Base-by-base conservation (phyloP, 2,797 vertebrate genomes). In the Anableps anableps region DNA sequence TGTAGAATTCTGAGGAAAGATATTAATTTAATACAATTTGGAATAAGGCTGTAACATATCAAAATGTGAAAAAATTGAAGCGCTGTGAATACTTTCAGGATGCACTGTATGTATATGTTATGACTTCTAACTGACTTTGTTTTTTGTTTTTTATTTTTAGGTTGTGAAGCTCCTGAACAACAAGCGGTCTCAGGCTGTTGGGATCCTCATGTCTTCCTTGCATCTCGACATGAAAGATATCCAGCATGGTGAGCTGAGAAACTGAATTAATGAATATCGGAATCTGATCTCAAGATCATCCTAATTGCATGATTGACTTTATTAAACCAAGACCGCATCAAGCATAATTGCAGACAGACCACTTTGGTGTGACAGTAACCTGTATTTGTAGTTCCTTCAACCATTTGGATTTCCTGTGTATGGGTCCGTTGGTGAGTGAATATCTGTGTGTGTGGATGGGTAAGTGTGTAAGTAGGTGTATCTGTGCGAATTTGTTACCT, bases 211-310 rank as follows among this genome's bases (percentile, higher is more conserved):
- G 98, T 99, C 98, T 77, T 99, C 97, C 53, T 96, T 99, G 83
- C 98, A 99, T 85, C 96, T 99, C 75, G 98, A 99, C 85, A 99
- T 99, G 98, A 99, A 94, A 91, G 98, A 99, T 77, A 99, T 99
- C 92, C 97, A 98, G 36, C 97, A 98, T 74, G 97, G 98, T 99
- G 93, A 96, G 97, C 41, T 2, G 0, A 41, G 38, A 38, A 51
- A 21, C 4, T 50, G 4, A 74, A 47, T 45, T 45, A 48, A 48
- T n/a, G n/a, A 31, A 58, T 58, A 58, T 60, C 11, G 10, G 51
- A 6, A 41, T 41, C n/a, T n/a, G n/a, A 41, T 6, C 38, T 41
- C 38, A 41, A 41, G 38, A 41, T 47, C 9, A 29, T 58, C 16
- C 10, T 58, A 29, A 58, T 58, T 29, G 5, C 16, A 0, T 34